Conservation (phyloP, 2,888 invertebrate species). For the Didymodactylos carnosus region DNA sequence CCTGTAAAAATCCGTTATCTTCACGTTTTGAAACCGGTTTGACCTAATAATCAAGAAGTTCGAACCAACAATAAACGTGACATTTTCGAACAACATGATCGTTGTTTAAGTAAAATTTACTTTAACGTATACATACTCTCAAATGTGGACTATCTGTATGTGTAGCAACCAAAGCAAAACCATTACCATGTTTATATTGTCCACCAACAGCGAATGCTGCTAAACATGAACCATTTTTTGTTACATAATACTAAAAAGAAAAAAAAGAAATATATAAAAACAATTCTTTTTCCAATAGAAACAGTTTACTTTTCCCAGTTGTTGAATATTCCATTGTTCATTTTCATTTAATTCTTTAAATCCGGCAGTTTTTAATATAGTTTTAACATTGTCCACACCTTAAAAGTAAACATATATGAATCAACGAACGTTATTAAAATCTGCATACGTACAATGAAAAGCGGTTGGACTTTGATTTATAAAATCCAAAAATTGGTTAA, state of each 20-base stretch:
- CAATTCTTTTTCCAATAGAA: conserved; percentile 1
- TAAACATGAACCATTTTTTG: conserved; percentile 36
- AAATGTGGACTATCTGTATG: conserved; percentile 40
- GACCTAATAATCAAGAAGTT: conserved; percentile 25
- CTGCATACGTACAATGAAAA: conserved; percentile 2
- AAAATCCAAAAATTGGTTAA: conserved; percentile 12
- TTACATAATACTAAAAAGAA: conserved; percentile 30
- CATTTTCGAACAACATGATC: background rate
- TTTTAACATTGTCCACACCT: conserved; percentile 2
- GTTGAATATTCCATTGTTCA: conserved; percentile 33
- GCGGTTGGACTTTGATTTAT: conserved; percentile 11
- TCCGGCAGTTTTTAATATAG: conserved; percentile 25
- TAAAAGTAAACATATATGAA: background rate
- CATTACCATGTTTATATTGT: conserved; percentile 36
- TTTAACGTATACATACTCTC: conserved; percentile 24
- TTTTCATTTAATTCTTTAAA: conserved; percentile 34
- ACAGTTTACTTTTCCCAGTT: conserved; percentile 24
- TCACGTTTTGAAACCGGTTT: conserved; percentile 36
- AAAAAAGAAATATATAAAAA: background rate
- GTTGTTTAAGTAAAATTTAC: background rate
- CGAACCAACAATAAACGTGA: no score
- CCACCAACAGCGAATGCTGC: conserved; percentile 40
- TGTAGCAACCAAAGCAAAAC: conserved; percentile 38
- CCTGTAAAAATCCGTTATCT: conserved; percentile 33
- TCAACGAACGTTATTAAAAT: background rate